These are phyloP conservation scores for Octopus bimaculoides DNA, from an alignment of 1,140 invertebrate genomes.

Conservation along the genomic window DNA sequence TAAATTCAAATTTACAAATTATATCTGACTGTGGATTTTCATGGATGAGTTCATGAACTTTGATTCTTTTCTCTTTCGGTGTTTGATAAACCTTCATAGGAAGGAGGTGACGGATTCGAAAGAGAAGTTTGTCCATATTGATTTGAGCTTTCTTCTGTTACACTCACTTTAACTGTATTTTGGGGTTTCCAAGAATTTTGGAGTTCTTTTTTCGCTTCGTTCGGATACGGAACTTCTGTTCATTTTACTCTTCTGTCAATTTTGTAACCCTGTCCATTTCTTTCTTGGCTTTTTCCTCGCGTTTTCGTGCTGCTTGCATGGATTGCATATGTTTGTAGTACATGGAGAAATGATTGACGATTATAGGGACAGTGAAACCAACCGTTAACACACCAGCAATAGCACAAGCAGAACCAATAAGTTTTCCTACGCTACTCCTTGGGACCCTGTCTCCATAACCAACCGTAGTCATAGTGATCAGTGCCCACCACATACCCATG, in stretches of 20 bases:
- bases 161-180: too few species aligned
- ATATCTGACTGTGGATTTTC: too few species aligned
- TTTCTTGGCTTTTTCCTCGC: constrained; percentile 13
- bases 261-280: not conserved
- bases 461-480: constrained; percentile 34
- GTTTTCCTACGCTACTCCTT: constrained; percentile 41
- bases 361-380: constrained; percentile 87
- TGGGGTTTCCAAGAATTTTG: too few species aligned
- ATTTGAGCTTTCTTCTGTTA: too few species aligned
- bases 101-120: too few species aligned
- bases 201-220: too few species aligned
- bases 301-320: constrained; percentile 20
- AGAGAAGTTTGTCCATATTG: too few species aligned
- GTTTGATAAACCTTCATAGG: too few species aligned
- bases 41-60: too few species aligned
- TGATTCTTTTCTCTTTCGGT: too few species aligned
- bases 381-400: constrained; percentile 99
- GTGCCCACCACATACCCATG: constrained; percentile 93
- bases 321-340: constrained; percentile 70
- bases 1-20: too few species aligned
- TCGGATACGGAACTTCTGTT: too few species aligned
- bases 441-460: constrained; percentile 88
- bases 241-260: not conserved
- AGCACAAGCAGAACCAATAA: constrained; percentile 68
- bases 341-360: constrained; percentile 65